These are phyloP conservation scores for Calephelis virginiensis DNA, from an alignment of 1,140 invertebrate genomes.

Conservation along the genomic window DNA sequence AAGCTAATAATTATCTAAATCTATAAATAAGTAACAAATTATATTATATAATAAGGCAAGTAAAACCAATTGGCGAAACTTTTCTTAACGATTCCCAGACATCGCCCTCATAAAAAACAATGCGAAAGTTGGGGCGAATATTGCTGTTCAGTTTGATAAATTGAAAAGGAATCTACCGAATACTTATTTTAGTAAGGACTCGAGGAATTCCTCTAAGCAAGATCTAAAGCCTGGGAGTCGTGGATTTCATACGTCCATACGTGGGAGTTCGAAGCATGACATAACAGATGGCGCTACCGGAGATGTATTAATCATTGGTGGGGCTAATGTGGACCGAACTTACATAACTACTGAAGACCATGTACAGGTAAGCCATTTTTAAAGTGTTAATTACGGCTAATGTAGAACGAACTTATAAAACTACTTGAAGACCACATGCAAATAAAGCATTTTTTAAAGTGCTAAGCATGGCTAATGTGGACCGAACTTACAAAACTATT, in stretches of 20 bases:
- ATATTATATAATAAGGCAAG: conserved; percentile 46
- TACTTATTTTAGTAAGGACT: conserved; percentile 8
- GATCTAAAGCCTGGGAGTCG: neutral
- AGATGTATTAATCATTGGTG: conserved; percentile 89
- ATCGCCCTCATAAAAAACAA: conserved; percentile 96
- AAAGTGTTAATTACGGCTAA: neutral
- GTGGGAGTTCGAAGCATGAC: neutral
- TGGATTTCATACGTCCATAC: conserved; percentile 4
- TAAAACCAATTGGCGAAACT: conserved; percentile 56
- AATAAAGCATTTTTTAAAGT: too few species aligned
- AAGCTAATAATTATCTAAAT: too few species aligned
- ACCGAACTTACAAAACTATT: conserved; percentile 76
- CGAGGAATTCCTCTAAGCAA: conserved; percentile 2
- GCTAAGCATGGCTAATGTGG: too few species aligned
- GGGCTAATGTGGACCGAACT: conserved; percentile 87
- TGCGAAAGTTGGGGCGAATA: conserved; percentile 89
- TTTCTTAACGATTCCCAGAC: conserved; percentile 80
- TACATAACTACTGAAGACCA: conserved; percentile 81
- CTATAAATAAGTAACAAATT: neutral
- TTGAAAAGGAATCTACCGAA: conserved; percentile 44
- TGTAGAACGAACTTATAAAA: too few species aligned
- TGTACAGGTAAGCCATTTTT: conserved; percentile 82
- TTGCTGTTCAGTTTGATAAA: conserved; percentile 84
- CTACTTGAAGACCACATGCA: too few species aligned
- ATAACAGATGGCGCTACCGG: conserved; percentile 20